These are phyloP conservation scores for Sciurus niger DNA, from an alignment of 2,113 vertebrate species.

Conservation along the genomic window DNA sequence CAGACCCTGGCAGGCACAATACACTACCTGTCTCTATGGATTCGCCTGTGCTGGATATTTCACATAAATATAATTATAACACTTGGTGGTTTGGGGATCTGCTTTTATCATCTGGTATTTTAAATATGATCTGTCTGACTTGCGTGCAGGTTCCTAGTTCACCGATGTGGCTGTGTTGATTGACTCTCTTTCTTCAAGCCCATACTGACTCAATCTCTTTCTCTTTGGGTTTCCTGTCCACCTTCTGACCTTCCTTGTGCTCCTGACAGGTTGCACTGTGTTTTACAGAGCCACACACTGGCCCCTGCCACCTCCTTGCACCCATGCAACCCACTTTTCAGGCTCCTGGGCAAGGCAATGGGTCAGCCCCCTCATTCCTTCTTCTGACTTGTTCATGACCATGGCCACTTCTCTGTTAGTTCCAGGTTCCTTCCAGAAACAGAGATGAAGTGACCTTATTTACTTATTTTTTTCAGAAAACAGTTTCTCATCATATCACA, in stretches of 20 bases:
- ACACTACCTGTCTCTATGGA: neutral
- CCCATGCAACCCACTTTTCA: neutral
- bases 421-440: neutral
- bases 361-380: neutral
- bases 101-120: neutral
- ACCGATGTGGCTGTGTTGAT: fast-evolving
- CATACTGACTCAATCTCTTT: fast-evolving
- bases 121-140: neutral
- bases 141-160: neutral
- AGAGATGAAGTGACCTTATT: neutral
- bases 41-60: neutral
- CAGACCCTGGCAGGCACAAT: too few relatives aligned
- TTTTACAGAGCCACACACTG: neutral
- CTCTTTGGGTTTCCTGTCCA: neutral
- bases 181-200: neutral
- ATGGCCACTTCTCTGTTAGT: neutral
- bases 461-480: neutral
- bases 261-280: fast-evolving
- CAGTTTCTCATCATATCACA: neutral
- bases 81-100: neutral
- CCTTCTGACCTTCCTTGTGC: too few relatives aligned
- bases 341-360: neutral
- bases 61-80: neutral
- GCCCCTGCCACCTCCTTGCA: neutral
- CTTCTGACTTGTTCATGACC: neutral